These are phyloP conservation scores for Hyalella azteca DNA, from an alignment of 2,888 invertebrate genomes.

Conservation along the genomic window DNA sequence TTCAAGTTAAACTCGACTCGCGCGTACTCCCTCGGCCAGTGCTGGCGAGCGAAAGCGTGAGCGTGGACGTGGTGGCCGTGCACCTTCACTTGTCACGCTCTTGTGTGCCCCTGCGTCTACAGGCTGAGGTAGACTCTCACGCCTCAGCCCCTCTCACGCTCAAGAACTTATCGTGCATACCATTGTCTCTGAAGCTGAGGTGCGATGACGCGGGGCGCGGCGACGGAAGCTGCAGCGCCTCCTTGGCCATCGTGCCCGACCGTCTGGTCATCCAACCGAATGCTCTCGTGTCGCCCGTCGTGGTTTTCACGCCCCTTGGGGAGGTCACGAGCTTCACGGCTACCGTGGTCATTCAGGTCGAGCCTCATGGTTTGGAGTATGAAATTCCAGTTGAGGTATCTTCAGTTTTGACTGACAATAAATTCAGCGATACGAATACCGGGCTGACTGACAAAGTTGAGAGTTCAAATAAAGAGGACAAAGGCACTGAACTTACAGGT, in stretches of 20 bases:
- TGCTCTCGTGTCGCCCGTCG: not conserved
- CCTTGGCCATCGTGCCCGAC: constrained; percentile 15
- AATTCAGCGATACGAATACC: too few relatives aligned
- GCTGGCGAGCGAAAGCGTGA: constrained; percentile 1
- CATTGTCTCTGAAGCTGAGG: constrained; percentile 1
- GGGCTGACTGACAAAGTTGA: too few relatives aligned
- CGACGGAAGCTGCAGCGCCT: not conserved
- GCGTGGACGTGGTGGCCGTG: not conserved
- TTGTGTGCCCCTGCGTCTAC: constrained; percentile 3
- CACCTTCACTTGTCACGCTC: not conserved
- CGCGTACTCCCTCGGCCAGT: not conserved
- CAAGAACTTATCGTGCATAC: constrained; percentile 22
- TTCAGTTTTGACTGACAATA: not conserved
- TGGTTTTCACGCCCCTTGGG: not conserved
- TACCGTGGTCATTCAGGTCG: not conserved
- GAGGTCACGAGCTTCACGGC: not conserved
- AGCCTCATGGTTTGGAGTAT: constrained; percentile 22
- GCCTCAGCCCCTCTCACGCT: constrained; percentile 11
- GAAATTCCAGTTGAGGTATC: not conserved
- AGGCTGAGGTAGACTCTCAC: not conserved
- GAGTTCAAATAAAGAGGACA: not conserved
- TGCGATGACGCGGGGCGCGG: not conserved
- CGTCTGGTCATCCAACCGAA: not conserved
- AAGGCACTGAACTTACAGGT: not conserved
- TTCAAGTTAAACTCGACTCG: not conserved